A percentile compares a stretch with the other conserved stretches of the same genome.
These are phyloP conservation scores for Peromyscus californicus DNA, from an alignment of 2,113 vertebrate genomes.

Conservation along the genomic window DNA sequence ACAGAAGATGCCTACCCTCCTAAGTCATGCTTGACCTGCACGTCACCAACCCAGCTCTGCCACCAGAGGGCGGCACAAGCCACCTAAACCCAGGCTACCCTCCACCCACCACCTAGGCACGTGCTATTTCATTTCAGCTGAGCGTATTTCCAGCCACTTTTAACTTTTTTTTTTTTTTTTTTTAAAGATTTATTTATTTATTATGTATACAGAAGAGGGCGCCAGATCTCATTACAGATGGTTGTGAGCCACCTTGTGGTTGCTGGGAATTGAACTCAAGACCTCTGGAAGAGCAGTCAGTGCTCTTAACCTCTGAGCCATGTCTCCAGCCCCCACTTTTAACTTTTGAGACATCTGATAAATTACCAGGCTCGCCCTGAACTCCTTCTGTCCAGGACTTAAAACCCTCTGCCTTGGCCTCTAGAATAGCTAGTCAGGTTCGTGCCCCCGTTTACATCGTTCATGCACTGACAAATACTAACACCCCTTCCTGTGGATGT, in stretches of 20 bases:
- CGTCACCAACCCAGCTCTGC: neutral
- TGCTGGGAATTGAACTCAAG: no score
- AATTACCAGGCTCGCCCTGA: neutral
- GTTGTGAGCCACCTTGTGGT: no score
- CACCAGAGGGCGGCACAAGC: constrained; percentile 68
- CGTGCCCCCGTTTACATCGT: neutral
- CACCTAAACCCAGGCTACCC: neutral
- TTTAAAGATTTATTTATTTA: no score
- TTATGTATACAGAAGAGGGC: no score
- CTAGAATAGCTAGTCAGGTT: neutral
- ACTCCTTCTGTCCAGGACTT: neutral
- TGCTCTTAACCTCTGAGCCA: no score
- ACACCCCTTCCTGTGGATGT: neutral
- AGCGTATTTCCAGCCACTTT: neutral
- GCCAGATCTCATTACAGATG: no score
- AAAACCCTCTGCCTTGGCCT: neutral
- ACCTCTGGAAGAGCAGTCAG: no score
- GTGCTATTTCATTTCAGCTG: neutral
- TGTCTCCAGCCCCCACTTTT: no score
- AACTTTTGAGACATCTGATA: neutral
- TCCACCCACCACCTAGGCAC: neutral
- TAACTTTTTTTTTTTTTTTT: no score
- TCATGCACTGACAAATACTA: neutral
- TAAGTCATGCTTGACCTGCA: neutral
- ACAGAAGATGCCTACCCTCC: neutral